These are phyloP conservation scores for Notothenia coriiceps DNA, from an alignment of 2,113 vertebrate genomes.

Conservation along the genomic window DNA sequence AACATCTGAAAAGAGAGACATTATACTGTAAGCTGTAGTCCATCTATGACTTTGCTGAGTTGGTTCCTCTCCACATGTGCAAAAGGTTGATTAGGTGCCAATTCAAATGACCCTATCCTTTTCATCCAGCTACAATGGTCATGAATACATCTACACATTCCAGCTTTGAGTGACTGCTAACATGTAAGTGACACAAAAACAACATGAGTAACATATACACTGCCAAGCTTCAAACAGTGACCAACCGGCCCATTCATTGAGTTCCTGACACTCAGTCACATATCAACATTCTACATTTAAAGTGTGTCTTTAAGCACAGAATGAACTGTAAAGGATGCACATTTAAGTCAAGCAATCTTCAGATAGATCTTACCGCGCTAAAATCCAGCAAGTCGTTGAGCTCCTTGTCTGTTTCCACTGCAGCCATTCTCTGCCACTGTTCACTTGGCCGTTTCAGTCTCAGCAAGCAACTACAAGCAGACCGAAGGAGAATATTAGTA, in stretches of 20 bases:
- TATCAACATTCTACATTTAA: conserved; percentile 4
- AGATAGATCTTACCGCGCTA: conserved; percentile 90
- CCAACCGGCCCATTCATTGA: conserved; percentile 14
- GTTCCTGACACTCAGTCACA: conserved; percentile 5
- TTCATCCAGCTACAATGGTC: conserved; percentile 12
- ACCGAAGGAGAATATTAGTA: conserved; percentile 54
- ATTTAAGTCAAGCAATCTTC: conserved; percentile 39
- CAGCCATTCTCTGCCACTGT: conserved; percentile 91
- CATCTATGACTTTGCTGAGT: background rate
- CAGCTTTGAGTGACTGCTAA: conserved; percentile 24
- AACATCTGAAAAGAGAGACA: conserved; percentile 91
- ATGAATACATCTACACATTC: conserved; percentile 25
- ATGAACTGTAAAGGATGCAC: conserved; percentile 10
- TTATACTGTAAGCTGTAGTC: conserved; percentile 4
- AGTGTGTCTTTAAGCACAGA: conserved; percentile 9
- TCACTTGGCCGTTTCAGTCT: conserved; percentile 86
- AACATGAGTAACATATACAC: background rate
- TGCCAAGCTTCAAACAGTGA: conserved; percentile 31
- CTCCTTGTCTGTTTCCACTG: conserved; percentile 97
- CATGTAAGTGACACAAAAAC: conserved; percentile 29
- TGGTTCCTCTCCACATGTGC: conserved; percentile 5
- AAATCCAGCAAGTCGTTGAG: conserved; percentile 98
- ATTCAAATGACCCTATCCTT: conserved; percentile 15
- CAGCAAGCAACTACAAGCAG: conserved; percentile 78
- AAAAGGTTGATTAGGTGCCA: conserved; percentile 17